Evolutionary conservation across 2,113 vertebrate species (phyloP).

Genomic region (Mungos mungo): DNA sequence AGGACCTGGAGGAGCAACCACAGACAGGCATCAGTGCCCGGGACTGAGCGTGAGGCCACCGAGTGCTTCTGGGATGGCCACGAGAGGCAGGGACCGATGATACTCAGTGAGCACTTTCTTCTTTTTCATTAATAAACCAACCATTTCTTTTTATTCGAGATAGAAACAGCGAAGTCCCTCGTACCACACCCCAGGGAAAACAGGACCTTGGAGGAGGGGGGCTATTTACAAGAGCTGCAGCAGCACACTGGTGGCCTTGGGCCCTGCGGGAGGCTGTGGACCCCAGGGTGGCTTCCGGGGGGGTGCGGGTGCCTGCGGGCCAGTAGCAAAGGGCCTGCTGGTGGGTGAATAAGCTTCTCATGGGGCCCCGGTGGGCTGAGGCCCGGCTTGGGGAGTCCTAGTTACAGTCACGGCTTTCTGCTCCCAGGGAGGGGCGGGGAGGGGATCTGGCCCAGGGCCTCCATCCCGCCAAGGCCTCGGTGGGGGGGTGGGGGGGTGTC

Average conservation of each 20-base stretch:
- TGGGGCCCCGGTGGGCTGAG: background rate
- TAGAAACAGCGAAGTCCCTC: too few relatives aligned
- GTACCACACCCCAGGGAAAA: too few relatives aligned
- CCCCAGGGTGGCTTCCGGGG: too few relatives aligned
- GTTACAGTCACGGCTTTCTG: background rate
- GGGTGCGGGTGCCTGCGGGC: too few relatives aligned
- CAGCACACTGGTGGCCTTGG: too few relatives aligned
- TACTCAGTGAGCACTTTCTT: fast-evolving
- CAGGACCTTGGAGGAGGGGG: too few relatives aligned
- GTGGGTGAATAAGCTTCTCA: background rate
- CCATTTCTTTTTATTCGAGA: too few relatives aligned
- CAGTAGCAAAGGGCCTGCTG: background rate
- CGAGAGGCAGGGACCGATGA: fast-evolving
- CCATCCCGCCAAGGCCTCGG: background rate
- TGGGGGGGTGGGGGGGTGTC: too few relatives aligned
- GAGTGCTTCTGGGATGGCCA: background rate
- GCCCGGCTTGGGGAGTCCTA: background rate
- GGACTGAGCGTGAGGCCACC: background rate
- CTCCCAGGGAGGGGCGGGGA: background rate
- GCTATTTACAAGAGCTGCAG: too few relatives aligned
- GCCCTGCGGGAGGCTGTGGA: too few relatives aligned
- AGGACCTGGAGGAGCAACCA: conserved; percentile 87
- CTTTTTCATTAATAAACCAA: too few relatives aligned
- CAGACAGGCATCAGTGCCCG: conserved; percentile 41
- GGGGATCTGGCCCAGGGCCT: background rate